Evolutionary conservation across 2,888 invertebrate genomes (phyloP), one percentile per base, ranked within the genome.

Genomic region (Tenthredo distinguenda): DNA sequence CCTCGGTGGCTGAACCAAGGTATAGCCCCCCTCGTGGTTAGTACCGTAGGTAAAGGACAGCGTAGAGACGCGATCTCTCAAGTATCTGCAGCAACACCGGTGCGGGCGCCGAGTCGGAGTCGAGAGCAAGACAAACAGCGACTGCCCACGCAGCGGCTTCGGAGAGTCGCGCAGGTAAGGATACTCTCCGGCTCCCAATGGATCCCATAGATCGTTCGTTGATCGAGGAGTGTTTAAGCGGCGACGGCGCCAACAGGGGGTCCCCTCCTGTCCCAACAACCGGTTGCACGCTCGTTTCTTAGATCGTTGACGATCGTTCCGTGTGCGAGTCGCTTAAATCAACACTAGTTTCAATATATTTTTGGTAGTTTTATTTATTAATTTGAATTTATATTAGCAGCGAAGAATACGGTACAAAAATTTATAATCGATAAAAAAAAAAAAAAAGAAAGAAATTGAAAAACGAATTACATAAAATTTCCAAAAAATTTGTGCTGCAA

Each of bases 191-290:
- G 21, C n/a, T 55, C 47, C 81, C 81, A 50, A 81, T 81, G 81
- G 81, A 81, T 81, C 81, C 81, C 81, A 81, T 81, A 81, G 81
- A 81, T 81, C 81, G 81, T 62, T 81, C 37, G 50, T 81, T 62
- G 81, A 81, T 81, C 81, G 62, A 81, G 81, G 62, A 81, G 81
- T 81, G 81, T 81, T 81, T 81, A 81, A 81, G 21, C 81, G 81
- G 58, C 79, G 79, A 62, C 68, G 72, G 81, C 81, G 81, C 81
- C 62, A 81, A 81, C 81, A 81, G 81, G 62, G 81, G 81, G 62
- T 81, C 81, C 37, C 15, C 50, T 34, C 50, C 34, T 50, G 77
- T 31, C 21, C 34, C 31, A 15, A 40, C 58, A 81, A 81, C 81
- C 81, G 81, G 81, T 62, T 62, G 58, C 58, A 40, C 62, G 37